Conservation (phyloP, 2,888 invertebrate species). For the Amorpha juglandis region DNA sequence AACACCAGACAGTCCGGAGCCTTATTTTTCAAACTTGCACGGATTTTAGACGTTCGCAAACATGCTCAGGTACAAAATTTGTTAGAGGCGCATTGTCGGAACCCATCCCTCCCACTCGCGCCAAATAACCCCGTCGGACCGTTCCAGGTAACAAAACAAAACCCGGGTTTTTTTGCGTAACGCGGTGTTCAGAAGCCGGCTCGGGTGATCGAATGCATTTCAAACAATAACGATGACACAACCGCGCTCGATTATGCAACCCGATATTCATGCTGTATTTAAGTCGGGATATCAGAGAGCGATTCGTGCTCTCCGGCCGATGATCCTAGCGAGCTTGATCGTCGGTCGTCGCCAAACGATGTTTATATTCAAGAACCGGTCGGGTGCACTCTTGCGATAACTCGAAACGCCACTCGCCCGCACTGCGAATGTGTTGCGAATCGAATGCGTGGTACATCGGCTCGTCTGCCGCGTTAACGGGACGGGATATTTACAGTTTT, state of each 20-base stretch:
- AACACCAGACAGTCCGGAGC: conserved; percentile 72
- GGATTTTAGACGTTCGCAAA: conserved; percentile 71
- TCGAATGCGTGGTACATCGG: conserved; percentile 44
- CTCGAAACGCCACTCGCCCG: conserved; percentile 46
- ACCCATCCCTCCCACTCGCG: conserved; percentile 70
- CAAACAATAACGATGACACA: conserved; percentile 66
- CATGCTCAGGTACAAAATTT: conserved; percentile 76
- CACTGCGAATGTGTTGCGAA: conserved; percentile 47
- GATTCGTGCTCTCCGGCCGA: conserved; percentile 35
- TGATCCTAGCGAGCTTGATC: conserved; percentile 38
- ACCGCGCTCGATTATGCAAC: conserved; percentile 61
- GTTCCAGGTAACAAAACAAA: conserved; percentile 75
- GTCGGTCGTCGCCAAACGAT: conserved; percentile 34
- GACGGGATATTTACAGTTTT: conserved; percentile 74
- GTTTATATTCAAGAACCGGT: conserved; percentile 47
- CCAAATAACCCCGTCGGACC: conserved; percentile 66
- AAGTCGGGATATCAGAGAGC: conserved; percentile 33
- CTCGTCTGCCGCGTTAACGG: conserved; percentile 56
- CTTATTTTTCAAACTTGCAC: conserved; percentile 41
- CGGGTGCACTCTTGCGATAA: conserved; percentile 39
- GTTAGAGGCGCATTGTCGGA: conserved; percentile 63
- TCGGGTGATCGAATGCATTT: conserved; percentile 59
- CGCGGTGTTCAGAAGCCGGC: conserved; percentile 62
- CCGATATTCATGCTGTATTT: conserved; percentile 39
- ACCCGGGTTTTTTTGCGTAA: conserved; percentile 71